Evolutionary conservation across 2,113 vertebrate genomes (phyloP).

Genomic region (Lamprologus sp.): DNA sequence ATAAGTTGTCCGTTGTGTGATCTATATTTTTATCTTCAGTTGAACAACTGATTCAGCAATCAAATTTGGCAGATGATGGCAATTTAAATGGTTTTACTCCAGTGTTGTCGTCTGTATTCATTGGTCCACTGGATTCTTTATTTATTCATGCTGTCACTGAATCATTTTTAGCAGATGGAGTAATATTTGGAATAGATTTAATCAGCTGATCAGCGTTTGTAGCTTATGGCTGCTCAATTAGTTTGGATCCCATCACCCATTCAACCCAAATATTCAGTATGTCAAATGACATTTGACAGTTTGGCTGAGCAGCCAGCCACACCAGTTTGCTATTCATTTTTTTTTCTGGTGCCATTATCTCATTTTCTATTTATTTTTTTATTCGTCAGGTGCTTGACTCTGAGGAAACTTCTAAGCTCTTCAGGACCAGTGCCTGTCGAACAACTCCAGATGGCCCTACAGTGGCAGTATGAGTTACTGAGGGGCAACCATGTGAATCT

Average conservation of each 20-base stretch:
- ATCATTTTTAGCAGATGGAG: neutral
- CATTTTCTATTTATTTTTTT: neutral
- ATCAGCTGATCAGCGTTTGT: neutral
- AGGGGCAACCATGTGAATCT: neutral
- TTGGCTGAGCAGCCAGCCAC: neutral
- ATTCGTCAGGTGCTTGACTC: slow-evolving; percentile 58
- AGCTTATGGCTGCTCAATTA: neutral
- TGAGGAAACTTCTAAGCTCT: slow-evolving; percentile 61
- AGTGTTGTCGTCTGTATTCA: neutral
- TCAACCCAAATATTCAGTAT: neutral
- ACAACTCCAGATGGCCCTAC: slow-evolving; percentile 62
- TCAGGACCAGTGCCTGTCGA: slow-evolving; percentile 24
- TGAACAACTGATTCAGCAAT: neutral
- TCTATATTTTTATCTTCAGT: neutral
- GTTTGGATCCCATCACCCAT: neutral
- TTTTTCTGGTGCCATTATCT: neutral
- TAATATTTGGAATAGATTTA: neutral
- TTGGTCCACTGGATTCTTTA: neutral
- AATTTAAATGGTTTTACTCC: neutral
- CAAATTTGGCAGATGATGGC: neutral
- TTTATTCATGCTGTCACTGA: neutral
- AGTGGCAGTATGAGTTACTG: slow-evolving; percentile 69
- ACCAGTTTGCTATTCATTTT: neutral
- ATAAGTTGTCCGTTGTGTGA: rapidly evolving
- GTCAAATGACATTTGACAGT: neutral